Conservation (phyloP, 2,888 invertebrate genomes). For the Euzetes globulus region DNA sequence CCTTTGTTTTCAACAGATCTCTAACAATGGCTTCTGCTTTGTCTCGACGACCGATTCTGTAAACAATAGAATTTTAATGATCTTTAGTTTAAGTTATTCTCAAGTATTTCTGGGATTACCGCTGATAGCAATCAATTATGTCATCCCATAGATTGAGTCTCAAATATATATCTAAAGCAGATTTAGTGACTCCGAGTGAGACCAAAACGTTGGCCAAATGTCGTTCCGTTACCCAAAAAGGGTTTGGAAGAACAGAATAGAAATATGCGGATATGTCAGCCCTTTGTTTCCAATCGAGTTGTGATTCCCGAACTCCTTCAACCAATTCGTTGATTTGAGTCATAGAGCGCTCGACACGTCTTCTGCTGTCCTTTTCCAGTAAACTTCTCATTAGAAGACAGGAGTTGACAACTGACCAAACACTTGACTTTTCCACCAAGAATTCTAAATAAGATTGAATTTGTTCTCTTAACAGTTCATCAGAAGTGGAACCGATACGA, state of each 20-base stretch:
- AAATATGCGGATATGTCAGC: constrained; percentile 54
- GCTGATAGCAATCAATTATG: constrained; percentile 88
- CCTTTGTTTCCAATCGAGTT: constrained; percentile 50
- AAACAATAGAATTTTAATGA: constrained; percentile 32
- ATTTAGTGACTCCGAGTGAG: constrained; percentile 72
- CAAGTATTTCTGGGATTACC: constrained; percentile 48
- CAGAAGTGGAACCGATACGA: constrained; percentile 59
- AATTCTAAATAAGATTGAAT: constrained; percentile 64
- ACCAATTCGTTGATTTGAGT: constrained; percentile 65
- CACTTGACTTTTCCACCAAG: constrained; percentile 58
- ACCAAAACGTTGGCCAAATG: constrained; percentile 69
- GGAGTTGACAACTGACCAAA: constrained; percentile 68
- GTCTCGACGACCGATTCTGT: constrained; percentile 40
- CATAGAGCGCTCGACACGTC: constrained; percentile 80
- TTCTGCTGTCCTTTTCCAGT: constrained; percentile 65
- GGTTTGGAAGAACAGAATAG: constrained; percentile 64
- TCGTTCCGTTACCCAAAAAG: constrained; percentile 68
- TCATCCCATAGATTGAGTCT: constrained; percentile 80
- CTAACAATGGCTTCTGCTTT: constrained; percentile 80
- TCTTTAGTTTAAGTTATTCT: constrained; percentile 2
- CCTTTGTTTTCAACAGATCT: constrained; percentile 66
- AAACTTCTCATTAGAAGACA: constrained; percentile 67
- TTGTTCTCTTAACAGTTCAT: constrained; percentile 72
- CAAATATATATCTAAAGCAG: constrained; percentile 69
- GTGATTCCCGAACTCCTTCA: constrained; percentile 54